Evolutionary conservation across 2,888 invertebrate species (phyloP), one percentile per base, ranked within the genome.

Genomic region (Epinotia ramella): DNA sequence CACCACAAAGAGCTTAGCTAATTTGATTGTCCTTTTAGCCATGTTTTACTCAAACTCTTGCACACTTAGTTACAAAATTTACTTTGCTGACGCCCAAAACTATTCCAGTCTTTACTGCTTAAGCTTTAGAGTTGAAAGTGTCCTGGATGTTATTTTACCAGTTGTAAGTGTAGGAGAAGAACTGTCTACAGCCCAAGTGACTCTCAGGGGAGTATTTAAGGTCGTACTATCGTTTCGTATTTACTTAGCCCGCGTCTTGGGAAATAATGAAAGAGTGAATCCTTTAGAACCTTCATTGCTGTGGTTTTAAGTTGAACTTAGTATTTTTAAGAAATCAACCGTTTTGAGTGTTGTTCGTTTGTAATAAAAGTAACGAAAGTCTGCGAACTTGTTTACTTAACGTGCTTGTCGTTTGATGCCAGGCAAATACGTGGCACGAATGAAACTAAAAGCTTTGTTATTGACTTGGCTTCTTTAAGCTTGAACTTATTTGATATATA

Each of bases 191-290:
- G 46, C n/a, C 46, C 3, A 56, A 67, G 71, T 65, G 65, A 9
- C 46, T 72, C 77, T 18, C 75, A 1, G 12, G 75, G 59, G 75
- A 64, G 74, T 60, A 46, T 75, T 77, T 77, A 77, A 77, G 75
- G 53, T 67, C 40, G 66, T 49, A 68, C 72, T 74, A 71, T 76
- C 75, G 78, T 59, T 40, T 67, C 73, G 73, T 77, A 78, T 81
- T 80, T 81, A 79, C 77, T 79, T 76, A 77, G 63, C 65, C 24
- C 40, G 60, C 71, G 70, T 64, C 81, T 80, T 72, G 80, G 79
- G 78, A 81, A 80, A 82, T 79, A 76, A 73, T 70, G 62, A 63
- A 76, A 79, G 44, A 44, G 77, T 65, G 7, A 62, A n/a, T 67
- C 67, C 63, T 46, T 65, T 49, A n/a, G 69, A 70, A 53, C 44